Base-by-base conservation (phyloP, 1,140 invertebrate genomes). In the Pomphorhynchus laevis region DNA sequence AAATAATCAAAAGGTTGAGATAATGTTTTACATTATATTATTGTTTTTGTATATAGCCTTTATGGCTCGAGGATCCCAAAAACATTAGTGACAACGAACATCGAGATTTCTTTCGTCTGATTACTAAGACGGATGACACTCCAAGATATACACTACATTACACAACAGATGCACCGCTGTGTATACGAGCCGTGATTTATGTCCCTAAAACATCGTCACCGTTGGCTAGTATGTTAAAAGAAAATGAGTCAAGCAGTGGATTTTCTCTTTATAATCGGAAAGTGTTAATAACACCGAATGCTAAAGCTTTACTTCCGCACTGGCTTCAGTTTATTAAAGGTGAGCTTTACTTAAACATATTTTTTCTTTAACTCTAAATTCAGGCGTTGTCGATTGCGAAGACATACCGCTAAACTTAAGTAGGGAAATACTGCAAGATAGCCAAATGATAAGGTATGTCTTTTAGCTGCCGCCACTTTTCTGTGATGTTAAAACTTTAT, bases 361-460 rank as follows among this genome's bases (percentile, higher is more conserved):
- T 11, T 34, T 47, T 20, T 20, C 36, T 40, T n/a, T 31, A 20
- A 31, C 41, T 18, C 42, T 39, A 27, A 46, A 21, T 40, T 38
- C 51, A 69, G 70, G 82, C 53, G 79, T 91, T 20, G 75, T 91
- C 6, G 82, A 91, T 60, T 84, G 75, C 5, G 82, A 91, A 63
- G 82, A 93, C 52, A 89, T 93, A 63, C 84, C 82, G 8, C 61
- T 93, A 16, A 91, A 93, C 66, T 63, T 93, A 31, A 86, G 77
- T 50, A 63, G 84, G 52, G 84, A 93, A 57, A 60, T 93, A 29
- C 59, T 93, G 12, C 84, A 93, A 58, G 82, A 89, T 50, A 79
- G 74, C 53, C 64, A 67, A 20, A 62, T 91, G 2, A 84, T 93
- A 42, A 65, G 66, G 71, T 74, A 63, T 62, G 37, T 14, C n/a